These are phyloP conservation scores for Drosophila carrolli DNA, from an alignment of 1,140 invertebrate genomes.

Conservation along the genomic window DNA sequence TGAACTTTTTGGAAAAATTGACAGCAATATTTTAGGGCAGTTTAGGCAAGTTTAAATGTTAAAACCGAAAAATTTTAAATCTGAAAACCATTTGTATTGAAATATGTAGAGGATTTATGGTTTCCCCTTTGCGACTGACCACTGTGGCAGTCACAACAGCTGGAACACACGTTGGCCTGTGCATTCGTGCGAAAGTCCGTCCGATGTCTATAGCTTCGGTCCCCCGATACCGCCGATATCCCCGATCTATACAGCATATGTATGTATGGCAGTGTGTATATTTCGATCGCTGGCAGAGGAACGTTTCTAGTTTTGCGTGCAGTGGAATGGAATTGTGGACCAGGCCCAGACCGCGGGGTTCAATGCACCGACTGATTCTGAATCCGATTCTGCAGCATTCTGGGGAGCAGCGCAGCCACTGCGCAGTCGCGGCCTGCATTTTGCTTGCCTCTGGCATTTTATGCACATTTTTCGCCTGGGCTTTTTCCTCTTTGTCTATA, in stretches of 20 bases:
- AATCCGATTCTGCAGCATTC: constrained; percentile 30
- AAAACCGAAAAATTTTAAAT: no score
- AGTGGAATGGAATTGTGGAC: constrained; percentile 63
- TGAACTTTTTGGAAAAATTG: no score
- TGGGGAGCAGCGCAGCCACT: constrained; percentile 25
- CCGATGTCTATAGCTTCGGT: constrained; percentile 39
- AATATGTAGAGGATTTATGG: neutral
- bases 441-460: constrained; percentile 73
- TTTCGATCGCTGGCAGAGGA: constrained; percentile 21
- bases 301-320: constrained; percentile 74
- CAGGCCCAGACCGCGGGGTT: constrained; percentile 65
- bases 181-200: constrained; percentile 79
- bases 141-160: constrained; percentile 32
- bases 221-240: neutral
- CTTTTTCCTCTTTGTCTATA: constrained; percentile 21
- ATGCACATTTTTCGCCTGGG: constrained; percentile 53
- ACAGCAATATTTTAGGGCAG: no score
- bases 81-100: no score
- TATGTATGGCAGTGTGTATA: constrained; percentile 45
- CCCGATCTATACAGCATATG: constrained; percentile 46
- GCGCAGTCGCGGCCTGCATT: constrained; percentile 59
- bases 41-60: no score
- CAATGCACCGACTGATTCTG: constrained; percentile 64
- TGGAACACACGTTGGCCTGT: constrained; percentile 45
- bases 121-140: neutral